phyloP scores from a whole-genome alignment of 1,140 invertebrate species.

The Lasioglossum albipes region DNA sequence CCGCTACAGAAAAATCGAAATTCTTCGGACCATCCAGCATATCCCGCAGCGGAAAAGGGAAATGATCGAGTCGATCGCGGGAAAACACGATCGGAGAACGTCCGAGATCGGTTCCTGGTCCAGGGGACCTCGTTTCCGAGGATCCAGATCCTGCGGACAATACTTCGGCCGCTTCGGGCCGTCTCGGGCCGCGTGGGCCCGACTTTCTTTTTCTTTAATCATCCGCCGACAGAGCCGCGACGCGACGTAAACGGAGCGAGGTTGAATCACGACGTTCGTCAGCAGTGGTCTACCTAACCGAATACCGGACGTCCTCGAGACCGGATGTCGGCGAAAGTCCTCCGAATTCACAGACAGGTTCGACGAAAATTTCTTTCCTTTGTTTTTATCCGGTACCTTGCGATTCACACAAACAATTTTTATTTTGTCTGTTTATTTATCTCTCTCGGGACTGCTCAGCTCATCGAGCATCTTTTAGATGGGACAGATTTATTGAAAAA shows the following conservation, averaged over 20 bases:
- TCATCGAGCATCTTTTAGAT: no score
- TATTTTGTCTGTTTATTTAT: no score
- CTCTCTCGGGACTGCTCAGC: no score
- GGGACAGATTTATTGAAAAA: no score
- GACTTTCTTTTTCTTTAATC: slow-evolving; percentile 74
- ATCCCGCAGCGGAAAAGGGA: not conserved
- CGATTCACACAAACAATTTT: no score
- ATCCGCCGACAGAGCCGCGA: slow-evolving; percentile 56
- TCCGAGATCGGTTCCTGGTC: no score
- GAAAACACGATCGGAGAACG: not conserved
- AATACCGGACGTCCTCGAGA: slow-evolving; percentile 55
- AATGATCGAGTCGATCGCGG: not conserved
- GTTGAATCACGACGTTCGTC: slow-evolving; percentile 61
- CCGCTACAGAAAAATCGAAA: slow-evolving; percentile 47
- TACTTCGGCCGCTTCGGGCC: not conserved
- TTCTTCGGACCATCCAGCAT: not conserved
- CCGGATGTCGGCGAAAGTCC: slow-evolving; percentile 41
- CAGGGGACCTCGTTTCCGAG: not conserved
- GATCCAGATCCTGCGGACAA: not conserved
- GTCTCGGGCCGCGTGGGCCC: not conserved
- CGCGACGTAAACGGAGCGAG: slow-evolving; percentile 48
- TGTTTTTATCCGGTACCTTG: no score
- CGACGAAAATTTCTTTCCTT: not conserved
- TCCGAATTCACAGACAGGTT: not conserved
- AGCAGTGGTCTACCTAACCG: slow-evolving; percentile 15